Percentiles rank a stretch among this genome's conserved stretches.
phyloP scores from a whole-genome alignment of 1,140 invertebrate genomes.

The Dryas iulia region DNA sequence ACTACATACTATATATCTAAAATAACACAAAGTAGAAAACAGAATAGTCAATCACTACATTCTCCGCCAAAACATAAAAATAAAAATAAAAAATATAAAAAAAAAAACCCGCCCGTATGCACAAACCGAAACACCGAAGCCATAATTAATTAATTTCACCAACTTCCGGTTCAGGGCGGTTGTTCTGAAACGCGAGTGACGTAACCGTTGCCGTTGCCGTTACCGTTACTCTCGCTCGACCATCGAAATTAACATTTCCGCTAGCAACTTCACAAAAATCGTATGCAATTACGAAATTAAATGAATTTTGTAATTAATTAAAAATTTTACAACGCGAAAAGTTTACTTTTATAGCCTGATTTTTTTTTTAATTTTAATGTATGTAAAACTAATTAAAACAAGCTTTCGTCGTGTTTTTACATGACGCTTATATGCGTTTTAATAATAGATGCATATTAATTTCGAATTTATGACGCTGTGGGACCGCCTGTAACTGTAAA shows the following conservation, averaged over 20 bases:
- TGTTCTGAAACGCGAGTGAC: neutral
- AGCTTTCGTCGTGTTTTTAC: neutral
- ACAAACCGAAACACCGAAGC: conserved; percentile 7
- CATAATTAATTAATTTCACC: conserved; percentile 31
- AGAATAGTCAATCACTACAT: no score
- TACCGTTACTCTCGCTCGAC: neutral
- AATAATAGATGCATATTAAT: no score
- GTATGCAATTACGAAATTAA: conserved; percentile 1
- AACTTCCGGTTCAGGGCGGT: neutral
- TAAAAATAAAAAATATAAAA: neutral
- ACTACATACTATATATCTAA: no score
- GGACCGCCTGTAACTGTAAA: no score
- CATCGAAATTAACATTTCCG: conserved; percentile 2
- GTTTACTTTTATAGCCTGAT: neutral
- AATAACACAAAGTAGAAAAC: no score
- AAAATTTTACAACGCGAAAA: neutral
- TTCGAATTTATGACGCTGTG: no score
- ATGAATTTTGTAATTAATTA: neutral
- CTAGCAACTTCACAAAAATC: neutral
- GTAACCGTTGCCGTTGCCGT: neutral
- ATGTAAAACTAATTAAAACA: neutral
- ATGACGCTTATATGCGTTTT: neutral
- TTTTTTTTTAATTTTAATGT: neutral
- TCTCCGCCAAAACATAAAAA: neutral
- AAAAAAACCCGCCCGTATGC: conserved; percentile 5